These are phyloP conservation scores for Sinosuthora webbiana DNA, from an alignment of 2,113 vertebrate species.

Conservation along the genomic window DNA sequence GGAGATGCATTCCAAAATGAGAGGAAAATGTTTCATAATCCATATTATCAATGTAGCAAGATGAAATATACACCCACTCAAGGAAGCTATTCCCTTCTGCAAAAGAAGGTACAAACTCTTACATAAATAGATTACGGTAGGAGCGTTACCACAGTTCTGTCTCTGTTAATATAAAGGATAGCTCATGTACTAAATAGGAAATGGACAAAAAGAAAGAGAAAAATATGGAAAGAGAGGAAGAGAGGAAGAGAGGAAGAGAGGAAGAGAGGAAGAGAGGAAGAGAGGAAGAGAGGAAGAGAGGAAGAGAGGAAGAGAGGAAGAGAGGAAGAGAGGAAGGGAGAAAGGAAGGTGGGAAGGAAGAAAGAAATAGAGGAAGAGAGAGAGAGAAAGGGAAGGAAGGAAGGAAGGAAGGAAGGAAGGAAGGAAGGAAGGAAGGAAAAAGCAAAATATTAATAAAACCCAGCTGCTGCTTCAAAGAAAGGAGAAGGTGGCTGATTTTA, in stretches of 20 bases:
- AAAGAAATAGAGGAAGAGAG: no score
- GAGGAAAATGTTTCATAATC: neutral
- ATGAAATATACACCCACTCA: neutral
- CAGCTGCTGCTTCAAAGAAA: neutral
- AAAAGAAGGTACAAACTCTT: neutral
- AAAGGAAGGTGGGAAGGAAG: neutral
- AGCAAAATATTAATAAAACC: neutral
- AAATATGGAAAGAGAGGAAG: neutral
- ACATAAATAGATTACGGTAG: constrained; percentile 24
- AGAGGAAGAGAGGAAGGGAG: neutral
- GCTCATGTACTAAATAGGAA: neutral
- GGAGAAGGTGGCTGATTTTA: constrained; percentile 9
- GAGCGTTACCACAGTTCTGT: neutral
- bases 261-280: fast-evolving
- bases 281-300: fast-evolving
- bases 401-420: neutral
- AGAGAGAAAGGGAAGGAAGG: neutral
- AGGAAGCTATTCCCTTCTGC: neutral
- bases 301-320: no score
- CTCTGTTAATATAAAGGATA: neutral
- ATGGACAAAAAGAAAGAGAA: neutral
- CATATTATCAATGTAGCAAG: neutral
- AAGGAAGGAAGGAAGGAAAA: neutral
- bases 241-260: fast-evolving
- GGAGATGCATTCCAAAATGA: neutral